Conservation (phyloP, 2,797 vertebrate species). For the Megaceryle alcyon region DNA sequence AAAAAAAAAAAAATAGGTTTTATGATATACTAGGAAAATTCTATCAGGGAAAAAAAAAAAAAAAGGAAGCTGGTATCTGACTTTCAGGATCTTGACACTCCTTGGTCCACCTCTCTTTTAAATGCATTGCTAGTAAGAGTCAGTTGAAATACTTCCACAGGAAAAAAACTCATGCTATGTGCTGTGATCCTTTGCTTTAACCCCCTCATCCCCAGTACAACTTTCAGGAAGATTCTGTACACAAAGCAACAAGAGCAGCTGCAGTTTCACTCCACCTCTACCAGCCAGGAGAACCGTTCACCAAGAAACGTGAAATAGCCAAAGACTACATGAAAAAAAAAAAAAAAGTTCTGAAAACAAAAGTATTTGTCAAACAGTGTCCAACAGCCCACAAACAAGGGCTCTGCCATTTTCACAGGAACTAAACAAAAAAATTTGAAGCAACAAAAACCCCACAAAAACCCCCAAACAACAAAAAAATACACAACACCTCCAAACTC, state of each 20-base stretch:
- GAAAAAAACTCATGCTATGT: rapidly evolving
- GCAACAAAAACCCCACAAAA: background rate
- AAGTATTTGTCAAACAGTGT: background rate
- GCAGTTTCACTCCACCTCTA: background rate
- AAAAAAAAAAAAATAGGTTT: background rate
- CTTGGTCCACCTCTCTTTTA: background rate
- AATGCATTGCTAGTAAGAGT: background rate
- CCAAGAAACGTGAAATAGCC: background rate
- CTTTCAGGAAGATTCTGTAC: background rate
- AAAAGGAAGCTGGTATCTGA: background rate
- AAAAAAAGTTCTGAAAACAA: background rate
- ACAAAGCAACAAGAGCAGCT: background rate
- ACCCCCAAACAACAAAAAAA: background rate
- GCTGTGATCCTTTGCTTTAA: rapidly evolving
- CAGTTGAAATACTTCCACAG: background rate
- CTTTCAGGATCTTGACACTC: background rate
- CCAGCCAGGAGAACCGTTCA: background rate
- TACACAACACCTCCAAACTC: background rate
- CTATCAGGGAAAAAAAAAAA: background rate
- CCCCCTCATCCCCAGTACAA: rapidly evolving
- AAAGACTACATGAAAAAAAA: background rate
- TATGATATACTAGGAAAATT: background rate
- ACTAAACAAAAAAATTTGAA: background rate
- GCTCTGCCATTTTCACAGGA: background rate
- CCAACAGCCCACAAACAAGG: background rate